A percentile compares a stretch with the other conserved stretches of the same genome.
Conservation (phyloP, 2,797 vertebrate species). For the Gymnoscopelus microlampas region DNA sequence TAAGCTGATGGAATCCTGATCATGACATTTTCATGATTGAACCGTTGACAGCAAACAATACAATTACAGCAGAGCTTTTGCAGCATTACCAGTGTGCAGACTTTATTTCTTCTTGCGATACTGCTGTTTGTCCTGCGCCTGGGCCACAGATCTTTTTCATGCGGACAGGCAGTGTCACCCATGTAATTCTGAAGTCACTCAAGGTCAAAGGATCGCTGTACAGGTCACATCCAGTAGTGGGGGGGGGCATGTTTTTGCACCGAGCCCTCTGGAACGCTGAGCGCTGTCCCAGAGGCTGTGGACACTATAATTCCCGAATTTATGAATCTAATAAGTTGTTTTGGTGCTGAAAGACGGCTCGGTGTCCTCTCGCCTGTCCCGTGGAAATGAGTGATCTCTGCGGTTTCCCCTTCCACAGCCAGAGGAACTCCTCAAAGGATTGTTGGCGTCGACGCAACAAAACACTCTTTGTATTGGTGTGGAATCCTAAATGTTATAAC, state of each 20-base stretch:
- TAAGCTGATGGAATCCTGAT: no score
- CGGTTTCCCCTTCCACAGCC: conserved; percentile 3
- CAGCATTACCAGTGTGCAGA: no score
- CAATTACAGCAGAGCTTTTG: no score
- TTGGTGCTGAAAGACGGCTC: not conserved
- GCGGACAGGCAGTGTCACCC: not conserved
- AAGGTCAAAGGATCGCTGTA: conserved; percentile 7
- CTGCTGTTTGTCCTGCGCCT: no score
- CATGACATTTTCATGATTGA: no score
- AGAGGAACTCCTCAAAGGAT: not conserved
- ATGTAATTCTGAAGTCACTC: not conserved
- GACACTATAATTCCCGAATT: not conserved
- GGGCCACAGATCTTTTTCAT: no score
- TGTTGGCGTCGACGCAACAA: not conserved
- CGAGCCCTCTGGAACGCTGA: no score
- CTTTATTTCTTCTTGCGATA: no score
- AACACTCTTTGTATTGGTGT: not conserved
- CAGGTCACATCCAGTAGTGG: not conserved
- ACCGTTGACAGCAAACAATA: no score
- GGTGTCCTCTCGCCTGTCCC: not conserved
- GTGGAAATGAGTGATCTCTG: not conserved
- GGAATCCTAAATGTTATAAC: conserved; percentile 1
- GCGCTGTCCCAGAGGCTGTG: no score
- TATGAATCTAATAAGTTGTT: not conserved
- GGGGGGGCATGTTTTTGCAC: not conserved